Conservation (phyloP, 1,140 invertebrate genomes). For the Meloidogyne floridensis region DNA sequence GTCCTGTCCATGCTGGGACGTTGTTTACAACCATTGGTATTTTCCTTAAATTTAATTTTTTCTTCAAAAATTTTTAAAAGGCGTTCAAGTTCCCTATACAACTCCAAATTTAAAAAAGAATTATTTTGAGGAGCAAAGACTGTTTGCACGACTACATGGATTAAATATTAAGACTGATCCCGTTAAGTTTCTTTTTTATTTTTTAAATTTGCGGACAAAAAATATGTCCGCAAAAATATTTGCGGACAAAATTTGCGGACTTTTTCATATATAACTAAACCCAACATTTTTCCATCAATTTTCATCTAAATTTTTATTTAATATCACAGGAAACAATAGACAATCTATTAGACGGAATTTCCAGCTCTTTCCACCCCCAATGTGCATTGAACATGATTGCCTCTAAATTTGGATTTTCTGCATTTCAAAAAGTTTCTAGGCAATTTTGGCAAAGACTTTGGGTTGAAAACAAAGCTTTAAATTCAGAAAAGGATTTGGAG, state of each 20-base stretch:
- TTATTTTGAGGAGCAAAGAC: slow-evolving; percentile 18
- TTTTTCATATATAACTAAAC: too few species aligned
- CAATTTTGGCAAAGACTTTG: background rate
- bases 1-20: slow-evolving; percentile 13
- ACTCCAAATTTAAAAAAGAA: slow-evolving; percentile 15
- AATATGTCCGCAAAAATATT: too few species aligned
- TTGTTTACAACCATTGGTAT: slow-evolving; percentile 20
- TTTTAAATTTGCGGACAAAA: background rate
- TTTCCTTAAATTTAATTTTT: background rate
- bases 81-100: slow-evolving; percentile 7
- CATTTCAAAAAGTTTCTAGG: background rate
- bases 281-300: background rate
- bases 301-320: background rate
- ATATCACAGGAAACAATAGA: background rate
- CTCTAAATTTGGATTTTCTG: background rate
- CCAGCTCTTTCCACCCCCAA: slow-evolving; percentile 2
- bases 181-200: background rate
- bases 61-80: background rate
- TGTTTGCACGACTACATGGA: slow-evolving; percentile 16
- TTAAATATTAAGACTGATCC: slow-evolving; percentile 11
- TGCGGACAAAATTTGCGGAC: background rate
- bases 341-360: background rate
- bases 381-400: background rate
- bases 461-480: background rate
- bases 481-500: background rate